Evolutionary conservation across 2,797 vertebrate species (phyloP), one percentile per base, ranked within the genome.

Genomic region (Leptodactylus fallax): DNA sequence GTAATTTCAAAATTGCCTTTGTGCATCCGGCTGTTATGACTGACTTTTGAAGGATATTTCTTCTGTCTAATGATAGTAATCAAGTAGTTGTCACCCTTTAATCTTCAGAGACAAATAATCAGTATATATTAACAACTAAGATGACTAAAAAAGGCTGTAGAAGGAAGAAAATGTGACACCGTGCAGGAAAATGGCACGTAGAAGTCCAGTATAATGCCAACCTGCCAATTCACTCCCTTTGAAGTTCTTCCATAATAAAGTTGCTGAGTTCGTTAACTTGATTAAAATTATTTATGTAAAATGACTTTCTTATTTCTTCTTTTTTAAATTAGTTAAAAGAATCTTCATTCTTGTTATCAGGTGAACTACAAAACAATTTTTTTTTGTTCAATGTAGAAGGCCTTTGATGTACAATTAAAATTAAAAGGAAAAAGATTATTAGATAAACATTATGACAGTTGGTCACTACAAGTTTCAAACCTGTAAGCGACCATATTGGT

Each of bases 1-100:
- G 16, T 91, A 91, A 91, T 86, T 88, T 87, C 86, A 92, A 92
- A 93, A 90, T 90, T 91, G 90, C 69, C 88, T 87, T 80, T 89
- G 65, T 86, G 83, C 80, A 60, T 69, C 88, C 49, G 79, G 83
- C 71, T 91, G 77, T 90, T 83, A 85, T 85, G 90, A 65, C 51
- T 89, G 72, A 89, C 63, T 90, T 91, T 58, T 90, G 72, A 90
- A 90, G 88, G 74, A 89, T 27, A 79, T 90, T 0, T 78, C 76
- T 63, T 88, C 85, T 77, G 87, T 74, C 58, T 25, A 47, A 90
- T 85, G n/a, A 79, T 76, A 89, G 87, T 87, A 60, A 55, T 81
- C 74, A 23, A 86, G 8, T 9, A 77, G 71, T 81, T 83, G 87
- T 69, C 69, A 87, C 56, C 85, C 81, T 90, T 58, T 51, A 63